A percentile compares a stretch with the other conserved stretches of the same genome.
phyloP scores from a whole-genome alignment of 30 jellyfish, hydroid and myxozoan species.

The Cassiopea andromeda region DNA sequence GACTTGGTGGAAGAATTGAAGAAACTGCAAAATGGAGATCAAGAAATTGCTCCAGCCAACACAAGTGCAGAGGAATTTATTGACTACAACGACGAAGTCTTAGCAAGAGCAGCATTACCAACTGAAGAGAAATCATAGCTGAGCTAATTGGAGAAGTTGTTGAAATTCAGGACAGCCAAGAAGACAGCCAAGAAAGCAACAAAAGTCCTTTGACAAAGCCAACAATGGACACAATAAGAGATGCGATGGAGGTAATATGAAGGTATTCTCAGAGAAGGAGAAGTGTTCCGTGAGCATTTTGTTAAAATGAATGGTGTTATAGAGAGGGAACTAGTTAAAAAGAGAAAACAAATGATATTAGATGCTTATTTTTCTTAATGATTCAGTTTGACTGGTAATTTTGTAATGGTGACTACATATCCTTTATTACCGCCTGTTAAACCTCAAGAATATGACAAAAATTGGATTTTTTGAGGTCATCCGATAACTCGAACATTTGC shows the following conservation, averaged over 20 bases:
- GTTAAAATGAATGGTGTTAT: slow-evolving; percentile 20
- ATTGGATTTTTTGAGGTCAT: neutral
- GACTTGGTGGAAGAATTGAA: slow-evolving; percentile 31
- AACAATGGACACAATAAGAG: slow-evolving; percentile 1
- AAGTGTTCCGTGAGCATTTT: slow-evolving; percentile 27
- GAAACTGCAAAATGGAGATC: slow-evolving; percentile 15
- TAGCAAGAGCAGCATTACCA: slow-evolving; percentile 31
- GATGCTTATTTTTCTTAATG: slow-evolving; percentile 24
- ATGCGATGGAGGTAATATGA: slow-evolving; percentile 25
- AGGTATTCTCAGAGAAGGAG: slow-evolving; percentile 23
- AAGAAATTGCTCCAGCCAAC: slow-evolving; percentile 36
- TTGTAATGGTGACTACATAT: neutral
- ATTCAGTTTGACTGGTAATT: slow-evolving; percentile 22
- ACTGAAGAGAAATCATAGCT: slow-evolving; percentile 21
- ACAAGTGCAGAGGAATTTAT: slow-evolving; percentile 27
- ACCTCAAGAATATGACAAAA: neutral
- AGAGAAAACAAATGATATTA: slow-evolving; percentile 8
- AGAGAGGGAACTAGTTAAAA: slow-evolving; percentile 25
- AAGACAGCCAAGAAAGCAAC: slow-evolving; percentile 26
- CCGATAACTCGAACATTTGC: neutral
- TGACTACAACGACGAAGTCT: slow-evolving; percentile 31
- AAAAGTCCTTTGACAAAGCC: slow-evolving; percentile 29
- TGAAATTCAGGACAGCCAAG: slow-evolving; percentile 18
- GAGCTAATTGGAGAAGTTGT: slow-evolving; percentile 30
- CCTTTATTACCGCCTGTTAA: neutral